Evolutionary conservation across 1,140 invertebrate genomes (phyloP), one percentile per base, ranked within the genome.

Genomic region (Euglossa dilemma): DNA sequence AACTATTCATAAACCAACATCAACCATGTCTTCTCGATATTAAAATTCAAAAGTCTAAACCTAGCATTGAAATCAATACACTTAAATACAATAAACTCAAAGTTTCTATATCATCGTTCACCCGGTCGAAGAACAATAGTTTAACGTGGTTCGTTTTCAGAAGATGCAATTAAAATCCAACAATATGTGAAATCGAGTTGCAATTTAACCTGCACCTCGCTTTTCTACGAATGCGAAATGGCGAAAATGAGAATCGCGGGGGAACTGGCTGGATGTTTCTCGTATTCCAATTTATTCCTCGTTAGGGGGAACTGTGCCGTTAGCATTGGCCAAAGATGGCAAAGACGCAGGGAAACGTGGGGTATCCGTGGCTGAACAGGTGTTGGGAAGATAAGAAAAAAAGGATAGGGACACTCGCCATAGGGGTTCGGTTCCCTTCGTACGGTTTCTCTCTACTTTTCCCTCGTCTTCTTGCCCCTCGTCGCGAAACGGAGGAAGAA

Each of bases 401-500:
- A 67, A 84, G 81, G 72, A 82, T 85, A 77, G 81, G 80, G 72
- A 80, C 57, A 63, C 47, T 43, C 64, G 67, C 54, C 70, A 61
- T 81, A 72, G 83, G 56, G 73, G 57, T 20, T 20, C 25, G 25
- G 28, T 20, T 11, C 36, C 77, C 57, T 54, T 67, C 52, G 52
- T 23, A n/a, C 16, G 43, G 56, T 45, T 79, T 28, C 20, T 28
- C 61, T 47, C 43, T 63, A 77, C 72, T 82, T 70, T 81, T 61
- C 52, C 36, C 84, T 67, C 50, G 20, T 80, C 43, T 74, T 80
- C 78, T 56, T 72, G 57, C 79, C 80, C 56, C 63, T 72, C 28
- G 66, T 80, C 28, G 78, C 70, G 74, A 64, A 83, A 87, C 79
- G 83, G 75, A 85, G 85, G 80, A 88, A 85, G 85, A 84, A 84